Conservation (phyloP, 2,113 vertebrate species). For the Myotis davidii region DNA sequence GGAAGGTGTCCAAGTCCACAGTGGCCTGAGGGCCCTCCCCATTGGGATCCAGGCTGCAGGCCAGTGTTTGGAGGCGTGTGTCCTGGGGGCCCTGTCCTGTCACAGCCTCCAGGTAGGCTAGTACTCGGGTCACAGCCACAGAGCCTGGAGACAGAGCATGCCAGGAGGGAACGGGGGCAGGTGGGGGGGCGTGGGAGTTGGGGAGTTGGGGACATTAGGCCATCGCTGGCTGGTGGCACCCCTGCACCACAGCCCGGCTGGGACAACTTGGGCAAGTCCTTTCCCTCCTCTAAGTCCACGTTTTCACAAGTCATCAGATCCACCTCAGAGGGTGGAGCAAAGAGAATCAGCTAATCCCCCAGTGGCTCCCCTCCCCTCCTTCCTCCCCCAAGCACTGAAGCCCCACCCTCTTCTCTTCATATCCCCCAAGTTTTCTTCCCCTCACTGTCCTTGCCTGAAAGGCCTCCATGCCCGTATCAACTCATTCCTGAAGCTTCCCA, state of each 20-base stretch:
- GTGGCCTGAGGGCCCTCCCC: constrained; percentile 61
- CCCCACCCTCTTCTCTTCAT: not conserved
- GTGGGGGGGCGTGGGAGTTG: not conserved
- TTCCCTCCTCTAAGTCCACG: not conserved
- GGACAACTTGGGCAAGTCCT: not conserved
- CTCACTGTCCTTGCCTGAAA: not conserved
- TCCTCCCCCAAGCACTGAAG: not conserved
- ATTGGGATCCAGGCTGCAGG: constrained; percentile 79
- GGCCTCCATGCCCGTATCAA: not conserved
- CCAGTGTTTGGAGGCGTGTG: constrained; percentile 77
- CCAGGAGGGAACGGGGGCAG: not conserved
- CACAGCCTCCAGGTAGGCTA: constrained; percentile 82
- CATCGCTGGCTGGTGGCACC: not conserved
- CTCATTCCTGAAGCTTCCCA: not conserved
- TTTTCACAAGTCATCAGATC: not conserved
- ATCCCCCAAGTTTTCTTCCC: not conserved
- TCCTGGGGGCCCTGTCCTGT: constrained; percentile 80
- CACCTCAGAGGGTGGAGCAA: not conserved
- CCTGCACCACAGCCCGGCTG: not conserved
- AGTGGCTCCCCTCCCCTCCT: not conserved
- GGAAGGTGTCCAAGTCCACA: constrained; percentile 81
- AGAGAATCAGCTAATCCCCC: not conserved
- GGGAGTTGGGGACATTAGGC: not conserved
- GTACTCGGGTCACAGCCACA: constrained; percentile 78
- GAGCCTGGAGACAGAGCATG: constrained; percentile 68